Percentiles rank a stretch among this genome's conserved stretches.
phyloP scores from a whole-genome alignment of 2,113 vertebrate genomes.

The Piaya cayana region DNA sequence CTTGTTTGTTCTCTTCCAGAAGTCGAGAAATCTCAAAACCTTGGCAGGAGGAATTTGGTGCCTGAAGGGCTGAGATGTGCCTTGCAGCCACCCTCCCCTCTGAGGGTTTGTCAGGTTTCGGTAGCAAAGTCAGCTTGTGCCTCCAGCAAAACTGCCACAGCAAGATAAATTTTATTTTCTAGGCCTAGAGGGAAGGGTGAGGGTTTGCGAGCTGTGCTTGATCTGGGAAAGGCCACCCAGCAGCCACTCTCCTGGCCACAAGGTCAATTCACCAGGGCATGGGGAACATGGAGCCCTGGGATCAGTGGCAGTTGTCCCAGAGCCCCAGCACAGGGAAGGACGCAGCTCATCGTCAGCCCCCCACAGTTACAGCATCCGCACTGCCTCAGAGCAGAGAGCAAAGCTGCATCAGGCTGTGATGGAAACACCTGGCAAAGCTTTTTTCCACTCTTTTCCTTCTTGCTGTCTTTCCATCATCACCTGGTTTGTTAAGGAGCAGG shows the following conservation, averaged over 20 bases:
- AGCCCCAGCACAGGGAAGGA: not conserved
- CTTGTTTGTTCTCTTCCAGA: not conserved
- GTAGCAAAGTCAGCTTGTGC: not conserved
- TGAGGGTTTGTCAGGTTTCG: not conserved
- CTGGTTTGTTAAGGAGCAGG: not conserved
- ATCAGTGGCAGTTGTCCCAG: not conserved
- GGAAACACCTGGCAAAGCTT: not conserved
- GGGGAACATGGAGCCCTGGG: not conserved
- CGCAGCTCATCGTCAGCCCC: rapidly evolving
- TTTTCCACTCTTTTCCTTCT: not conserved
- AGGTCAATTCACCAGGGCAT: not conserved
- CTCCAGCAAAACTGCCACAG: not conserved
- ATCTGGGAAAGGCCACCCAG: not conserved
- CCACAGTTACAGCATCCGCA: rapidly evolving
- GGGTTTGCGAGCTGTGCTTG: not conserved
- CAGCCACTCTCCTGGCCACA: not conserved
- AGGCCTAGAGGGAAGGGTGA: not conserved
- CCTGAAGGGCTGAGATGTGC: not conserved
- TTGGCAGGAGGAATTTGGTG: not conserved
- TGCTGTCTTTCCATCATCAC: not conserved
- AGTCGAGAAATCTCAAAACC: not conserved
- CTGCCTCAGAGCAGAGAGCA: not conserved
- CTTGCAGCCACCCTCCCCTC: not conserved
- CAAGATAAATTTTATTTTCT: not conserved
- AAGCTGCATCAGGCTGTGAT: not conserved